Evolutionary conservation across 2,797 vertebrate genomes (phyloP).

Genomic region (Lepus oiostolus): DNA sequence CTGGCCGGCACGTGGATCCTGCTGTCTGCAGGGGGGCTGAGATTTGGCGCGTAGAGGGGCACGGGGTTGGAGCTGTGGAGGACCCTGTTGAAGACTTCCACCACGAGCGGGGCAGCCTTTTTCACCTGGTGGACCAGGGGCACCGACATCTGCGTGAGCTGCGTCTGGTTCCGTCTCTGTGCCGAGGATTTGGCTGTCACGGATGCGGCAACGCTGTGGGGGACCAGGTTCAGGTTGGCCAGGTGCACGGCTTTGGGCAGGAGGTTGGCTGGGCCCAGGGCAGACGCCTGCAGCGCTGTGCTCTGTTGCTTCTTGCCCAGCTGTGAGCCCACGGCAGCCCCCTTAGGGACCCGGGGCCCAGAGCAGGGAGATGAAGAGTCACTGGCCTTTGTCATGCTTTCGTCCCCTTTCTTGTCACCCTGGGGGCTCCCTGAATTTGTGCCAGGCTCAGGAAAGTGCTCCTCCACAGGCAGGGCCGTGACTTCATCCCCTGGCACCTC

Average conservation of each 20-base stretch:
- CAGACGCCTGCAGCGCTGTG: conserved; percentile 66
- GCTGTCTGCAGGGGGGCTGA: conserved; percentile 93
- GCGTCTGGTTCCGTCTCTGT: conserved; percentile 90
- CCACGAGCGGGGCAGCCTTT: conserved; percentile 90
- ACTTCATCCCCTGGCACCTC: conserved; percentile 86
- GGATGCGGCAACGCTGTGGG: conserved; percentile 96
- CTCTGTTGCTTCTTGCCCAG: conserved; percentile 88
- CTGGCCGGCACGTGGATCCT: conserved; percentile 93
- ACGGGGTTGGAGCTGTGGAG: conserved; percentile 95
- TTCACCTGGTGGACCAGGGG: conserved; percentile 97
- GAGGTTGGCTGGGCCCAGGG: conserved; percentile 87
- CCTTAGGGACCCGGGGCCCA: conserved; percentile 83
- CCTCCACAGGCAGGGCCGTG: conserved; percentile 66
- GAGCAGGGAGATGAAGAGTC: conserved; percentile 84
- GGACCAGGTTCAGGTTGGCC: conserved; percentile 98
- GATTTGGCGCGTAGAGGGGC: conserved; percentile 95
- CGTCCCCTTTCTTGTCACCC: conserved; percentile 85
- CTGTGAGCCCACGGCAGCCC: conserved; percentile 80
- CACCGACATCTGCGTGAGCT: conserved; percentile 91
- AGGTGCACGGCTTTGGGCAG: conserved; percentile 98
- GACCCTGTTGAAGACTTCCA: conserved; percentile 94
- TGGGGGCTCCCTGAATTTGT: conserved; percentile 81
- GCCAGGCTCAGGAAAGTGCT: conserved; percentile 74
- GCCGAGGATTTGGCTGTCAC: conserved; percentile 92
- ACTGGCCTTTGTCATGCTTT: conserved; percentile 56